Percentiles rank a stretch among this genome's conserved stretches.
These are phyloP conservation scores for Clarias laeviceps DNA, from an alignment of 2,797 vertebrate species.

Conservation along the genomic window DNA sequence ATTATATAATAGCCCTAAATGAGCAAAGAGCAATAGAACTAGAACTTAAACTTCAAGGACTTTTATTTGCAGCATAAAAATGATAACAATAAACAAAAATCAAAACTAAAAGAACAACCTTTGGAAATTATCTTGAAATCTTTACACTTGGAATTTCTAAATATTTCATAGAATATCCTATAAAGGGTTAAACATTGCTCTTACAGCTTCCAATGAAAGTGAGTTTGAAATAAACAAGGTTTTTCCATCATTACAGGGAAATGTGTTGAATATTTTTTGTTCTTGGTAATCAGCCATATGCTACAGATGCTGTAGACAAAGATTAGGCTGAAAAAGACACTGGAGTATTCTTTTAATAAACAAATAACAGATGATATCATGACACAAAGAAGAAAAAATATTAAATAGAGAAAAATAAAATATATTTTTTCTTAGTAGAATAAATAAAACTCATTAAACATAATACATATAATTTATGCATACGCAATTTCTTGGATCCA, in stretches of 20 bases:
- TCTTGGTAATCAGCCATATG: slow-evolving; percentile 6
- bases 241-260: background rate
- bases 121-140: too few species aligned
- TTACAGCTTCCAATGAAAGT: background rate
- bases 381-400: background rate
- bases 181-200: background rate
- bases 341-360: background rate
- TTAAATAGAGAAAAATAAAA: background rate
- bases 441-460: background rate
- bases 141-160: too few species aligned
- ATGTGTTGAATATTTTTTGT: background rate
- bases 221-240: background rate
- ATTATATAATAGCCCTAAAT: too few species aligned
- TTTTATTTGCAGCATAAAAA: too few species aligned
- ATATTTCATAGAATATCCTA: too few species aligned
- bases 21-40: too few species aligned
- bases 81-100: too few species aligned
- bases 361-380: slow-evolving; percentile 15
- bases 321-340: background rate
- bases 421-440: background rate
- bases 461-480: slow-evolving; percentile 1
- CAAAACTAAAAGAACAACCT: too few species aligned
- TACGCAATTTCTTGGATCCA: slow-evolving; percentile 6
- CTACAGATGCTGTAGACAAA: slow-evolving; percentile 11
- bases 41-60: too few species aligned